These are phyloP conservation scores for Oreortyx pictus DNA, from an alignment of 2,797 vertebrate species.

Conservation along the genomic window DNA sequence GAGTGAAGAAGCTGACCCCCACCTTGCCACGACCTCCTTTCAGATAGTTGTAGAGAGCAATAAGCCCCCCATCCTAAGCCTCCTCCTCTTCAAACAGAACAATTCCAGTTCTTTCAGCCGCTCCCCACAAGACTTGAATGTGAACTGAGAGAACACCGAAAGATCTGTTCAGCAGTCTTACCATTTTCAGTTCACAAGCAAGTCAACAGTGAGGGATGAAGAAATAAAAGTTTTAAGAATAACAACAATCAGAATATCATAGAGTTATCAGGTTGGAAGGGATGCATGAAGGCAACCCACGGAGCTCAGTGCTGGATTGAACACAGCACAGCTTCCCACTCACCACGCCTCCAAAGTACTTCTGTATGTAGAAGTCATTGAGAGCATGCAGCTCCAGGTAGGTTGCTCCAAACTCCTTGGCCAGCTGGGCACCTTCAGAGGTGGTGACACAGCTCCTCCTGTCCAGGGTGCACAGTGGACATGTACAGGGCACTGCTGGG, in stretches of 20 bases:
- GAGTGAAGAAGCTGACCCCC: no score
- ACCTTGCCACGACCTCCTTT: no score
- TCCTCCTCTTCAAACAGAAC: no score
- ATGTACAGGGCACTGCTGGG: conserved; percentile 91
- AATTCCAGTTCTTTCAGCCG: no score
- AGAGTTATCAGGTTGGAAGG: neutral
- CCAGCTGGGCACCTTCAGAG: conserved; percentile 92
- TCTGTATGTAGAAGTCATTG: conserved; percentile 93
- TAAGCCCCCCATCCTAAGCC: no score
- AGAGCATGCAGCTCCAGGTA: conserved; percentile 93
- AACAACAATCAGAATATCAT: neutral
- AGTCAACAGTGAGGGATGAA: neutral
- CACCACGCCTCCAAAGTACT: conserved; percentile 96
- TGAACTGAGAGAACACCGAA: neutral
- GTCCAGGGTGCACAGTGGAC: conserved; percentile 92
- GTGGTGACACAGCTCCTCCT: conserved; percentile 92
- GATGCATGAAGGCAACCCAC: neutral
- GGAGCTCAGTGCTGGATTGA: no score
- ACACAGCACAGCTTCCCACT: conserved; percentile 45
- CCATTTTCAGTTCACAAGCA: neutral
- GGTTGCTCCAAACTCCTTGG: conserved; percentile 92
- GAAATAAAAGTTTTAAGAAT: neutral
- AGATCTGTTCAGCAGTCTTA: neutral
- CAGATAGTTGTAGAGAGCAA: no score
- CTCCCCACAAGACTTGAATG: neutral